Base-by-base conservation (phyloP, 2,797 vertebrate genomes). In the Telmatherina bonti region DNA sequence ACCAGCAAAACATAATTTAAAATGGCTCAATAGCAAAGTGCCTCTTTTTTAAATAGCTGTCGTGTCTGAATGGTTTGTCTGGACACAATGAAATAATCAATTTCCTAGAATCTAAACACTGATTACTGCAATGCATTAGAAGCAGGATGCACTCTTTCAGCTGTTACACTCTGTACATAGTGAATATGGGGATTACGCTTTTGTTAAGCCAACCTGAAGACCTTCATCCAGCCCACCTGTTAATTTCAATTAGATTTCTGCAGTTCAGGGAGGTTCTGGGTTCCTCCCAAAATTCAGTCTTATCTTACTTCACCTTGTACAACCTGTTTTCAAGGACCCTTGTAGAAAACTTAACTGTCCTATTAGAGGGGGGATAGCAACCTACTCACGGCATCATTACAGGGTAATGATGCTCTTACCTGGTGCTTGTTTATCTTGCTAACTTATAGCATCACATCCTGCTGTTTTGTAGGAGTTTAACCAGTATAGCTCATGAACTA, bases 1-100 rank as follows among this genome's bases (percentile, higher is more conserved):
- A 56, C 70, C 72, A 76, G 49, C 66, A 53, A 52, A 43, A 36
- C 36, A 58, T 64, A 26, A 61, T 67, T 67, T 72, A 63, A 54
- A 70, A 30, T 26, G 31, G 45, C 7, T 41, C 15, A 41, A 41
- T 8, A 45, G 41, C 41, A 7, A 8, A 45, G 41, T 20, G 41
- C n/a, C 41, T 16, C 38, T 41, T 41, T 38, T 38, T 30, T 62
- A 65, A 54, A 35, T 75, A 41, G 30, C 11, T 2, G 15, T 26
- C 10, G 49, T 51, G 49, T 13, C 9, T 24, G 10, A 24, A 49
- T 24, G n/a, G 22, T 47, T n/a, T 47, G 43, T n/a, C 43, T 7
- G 10, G 4, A 9, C 12, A 26, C 24, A 26, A 22, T 26, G 49
- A 26, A 24, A 51, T 15, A 13, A 51, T 51, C 22, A 5, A 51